These are phyloP conservation scores for Galagoides demidoff DNA, from an alignment of 2,797 vertebrate species.

Conservation along the genomic window DNA sequence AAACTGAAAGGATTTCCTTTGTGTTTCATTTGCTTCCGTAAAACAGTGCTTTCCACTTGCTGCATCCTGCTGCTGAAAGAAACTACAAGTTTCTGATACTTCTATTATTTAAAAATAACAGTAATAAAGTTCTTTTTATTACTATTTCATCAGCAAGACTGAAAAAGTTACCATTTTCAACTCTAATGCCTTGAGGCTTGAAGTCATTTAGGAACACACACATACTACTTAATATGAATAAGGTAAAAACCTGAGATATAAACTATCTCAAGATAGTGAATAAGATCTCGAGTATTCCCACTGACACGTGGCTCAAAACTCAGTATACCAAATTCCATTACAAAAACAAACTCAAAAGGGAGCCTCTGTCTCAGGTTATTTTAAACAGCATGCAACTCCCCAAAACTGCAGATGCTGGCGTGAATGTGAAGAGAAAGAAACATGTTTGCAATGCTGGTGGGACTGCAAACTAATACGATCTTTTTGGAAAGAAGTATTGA, in stretches of 20 bases:
- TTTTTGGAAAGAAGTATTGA: no score
- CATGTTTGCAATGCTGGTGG: no score
- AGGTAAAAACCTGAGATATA: not conserved
- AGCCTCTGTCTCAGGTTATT: not conserved
- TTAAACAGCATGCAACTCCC: conserved; percentile 4
- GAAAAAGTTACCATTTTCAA: not conserved
- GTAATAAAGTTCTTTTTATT: not conserved
- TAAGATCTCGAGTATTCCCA: not conserved
- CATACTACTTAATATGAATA: not conserved
- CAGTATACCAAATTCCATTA: not conserved
- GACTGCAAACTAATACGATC: no score
- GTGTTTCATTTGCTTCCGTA: conserved; percentile 76
- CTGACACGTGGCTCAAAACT: not conserved
- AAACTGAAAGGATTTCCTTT: conserved; percentile 81
- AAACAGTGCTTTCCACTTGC: conserved; percentile 75
- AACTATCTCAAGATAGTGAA: not conserved
- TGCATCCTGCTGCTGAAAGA: conserved; percentile 70
- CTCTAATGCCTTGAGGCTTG: not conserved
- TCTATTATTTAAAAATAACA: not conserved
- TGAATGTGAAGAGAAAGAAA: no score
- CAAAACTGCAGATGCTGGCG: no score
- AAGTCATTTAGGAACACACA: not conserved
- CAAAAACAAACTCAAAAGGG: conserved; percentile 15
- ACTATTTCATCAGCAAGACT: not conserved
- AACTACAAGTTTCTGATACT: not conserved